Evolutionary conservation across 2,113 vertebrate genomes (phyloP), one percentile per base, ranked within the genome.

Genomic region (Apteryx mantelli): DNA sequence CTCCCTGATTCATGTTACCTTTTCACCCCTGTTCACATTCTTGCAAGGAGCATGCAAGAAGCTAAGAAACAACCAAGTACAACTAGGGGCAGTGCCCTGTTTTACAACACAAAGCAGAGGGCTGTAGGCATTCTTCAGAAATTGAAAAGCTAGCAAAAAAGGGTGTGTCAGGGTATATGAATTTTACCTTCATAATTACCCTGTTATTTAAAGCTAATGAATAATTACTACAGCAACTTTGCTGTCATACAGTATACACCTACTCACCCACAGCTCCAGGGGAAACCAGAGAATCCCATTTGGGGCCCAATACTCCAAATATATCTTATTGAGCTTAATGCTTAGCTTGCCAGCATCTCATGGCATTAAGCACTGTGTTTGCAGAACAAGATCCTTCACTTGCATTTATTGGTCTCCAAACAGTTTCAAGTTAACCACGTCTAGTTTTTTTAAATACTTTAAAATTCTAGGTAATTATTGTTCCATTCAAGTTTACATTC

Each of bases 161-260:
- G 97, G 97, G 95, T 94, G 95, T 97, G 95, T 97, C 92, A 68
- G 91, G 90, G 92, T 97, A 92, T 89, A 92, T 91, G 95, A 93
- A 97, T 96, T 96, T 95, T 95, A 89, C 83, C 74, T 93, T 91
- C 82, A 56, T 97, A 97, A 97, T 96, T 97, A 96, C 94, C 92
- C 90, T 97, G 91, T 94, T 97, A 97, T 95, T 97, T 96, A 96
- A 96, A 96, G 93, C 93, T 96, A 97, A 97, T 97, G 95, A 97
- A 93, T 97, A 97, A 96, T 97, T 96, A 96, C 93, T 96, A 86
- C 94, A 96, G 94, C 88, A 96, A 82, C 65, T 36, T 86, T 66
- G 58, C 66, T 74, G 86, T 93, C 94, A 82, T 93, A 66, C 44
- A 85, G 42, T 28, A 53, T 44, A 79, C 86, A 95, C 89, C 74